Evolutionary conservation across 1,140 invertebrate genomes (phyloP).

Genomic region (Trachymyrmex septentrionalis): DNA sequence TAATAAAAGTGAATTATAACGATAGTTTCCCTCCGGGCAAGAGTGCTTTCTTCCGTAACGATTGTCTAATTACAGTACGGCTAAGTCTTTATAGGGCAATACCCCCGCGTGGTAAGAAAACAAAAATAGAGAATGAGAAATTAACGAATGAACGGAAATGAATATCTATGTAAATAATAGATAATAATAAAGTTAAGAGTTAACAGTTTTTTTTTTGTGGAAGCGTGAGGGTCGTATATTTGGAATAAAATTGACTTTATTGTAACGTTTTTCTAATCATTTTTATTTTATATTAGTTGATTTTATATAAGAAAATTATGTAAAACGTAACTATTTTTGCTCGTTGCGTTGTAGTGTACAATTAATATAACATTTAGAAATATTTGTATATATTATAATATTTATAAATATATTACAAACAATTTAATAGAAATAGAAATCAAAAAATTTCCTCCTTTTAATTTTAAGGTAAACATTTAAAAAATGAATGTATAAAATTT

Average conservation of each 20-base stretch:
- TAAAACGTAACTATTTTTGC: neutral
- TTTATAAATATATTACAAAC: neutral
- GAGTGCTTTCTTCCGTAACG: neutral
- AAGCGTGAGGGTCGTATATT: neutral
- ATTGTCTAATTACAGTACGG: conserved; percentile 36
- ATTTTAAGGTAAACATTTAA: neutral
- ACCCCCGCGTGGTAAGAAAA: neutral
- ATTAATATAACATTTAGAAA: neutral
- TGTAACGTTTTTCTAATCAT: neutral
- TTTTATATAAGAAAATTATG: conserved; percentile 2
- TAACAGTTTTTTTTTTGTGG: neutral
- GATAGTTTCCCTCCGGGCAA: conserved; percentile 4
- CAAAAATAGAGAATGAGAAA: neutral
- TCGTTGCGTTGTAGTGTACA: neutral
- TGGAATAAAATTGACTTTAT: neutral
- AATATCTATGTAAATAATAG: conserved; percentile 19
- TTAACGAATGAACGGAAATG: conserved; percentile 19
- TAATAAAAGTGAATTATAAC: conserved; percentile 55
- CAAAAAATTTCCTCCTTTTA: neutral
- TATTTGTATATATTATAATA: neutral
- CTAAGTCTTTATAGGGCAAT: conserved; percentile 12
- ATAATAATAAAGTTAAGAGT: too few relatives aligned
- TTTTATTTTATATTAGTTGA: neutral
- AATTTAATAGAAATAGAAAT: neutral
- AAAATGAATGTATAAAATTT: neutral